Conservation (phyloP, 2,113 vertebrate species). For the Nansenia antarctica region DNA sequence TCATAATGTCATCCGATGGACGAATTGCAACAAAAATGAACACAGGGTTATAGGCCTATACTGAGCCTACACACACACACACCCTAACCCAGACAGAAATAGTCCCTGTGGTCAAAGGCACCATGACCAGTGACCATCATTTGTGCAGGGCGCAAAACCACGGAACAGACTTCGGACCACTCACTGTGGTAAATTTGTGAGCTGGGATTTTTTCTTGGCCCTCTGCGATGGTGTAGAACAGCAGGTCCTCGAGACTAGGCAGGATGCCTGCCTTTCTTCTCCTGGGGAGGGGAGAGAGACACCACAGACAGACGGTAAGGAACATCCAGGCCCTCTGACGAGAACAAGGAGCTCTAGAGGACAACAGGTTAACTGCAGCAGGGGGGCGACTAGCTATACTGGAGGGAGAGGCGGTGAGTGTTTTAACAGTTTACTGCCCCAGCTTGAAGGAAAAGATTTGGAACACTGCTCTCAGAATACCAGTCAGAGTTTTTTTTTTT, state of each 20-base stretch:
- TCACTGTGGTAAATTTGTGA: constrained; percentile 97
- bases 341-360: not conserved
- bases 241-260: constrained; percentile 96
- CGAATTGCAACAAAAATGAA: no score
- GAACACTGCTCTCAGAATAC: constrained; percentile 31
- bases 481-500: constrained; percentile 53
- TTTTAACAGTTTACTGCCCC: constrained; percentile 13
- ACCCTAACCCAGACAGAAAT: no score
- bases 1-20: no score
- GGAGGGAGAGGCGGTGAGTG: constrained; percentile 49
- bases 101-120: no score
- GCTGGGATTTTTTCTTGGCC: constrained; percentile 98
- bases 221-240: constrained; percentile 98
- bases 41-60: no score
- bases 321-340: not conserved
- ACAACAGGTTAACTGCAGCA: constrained; percentile 23
- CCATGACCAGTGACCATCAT: not conserved
- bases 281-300: constrained; percentile 64
- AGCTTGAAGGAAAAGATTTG: constrained; percentile 15
- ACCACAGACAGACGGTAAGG: not conserved
- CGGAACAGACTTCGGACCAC: constrained; percentile 43
- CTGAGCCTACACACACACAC: no score
- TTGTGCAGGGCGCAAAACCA: not conserved
- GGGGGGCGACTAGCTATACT: constrained; percentile 28
- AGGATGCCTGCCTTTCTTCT: constrained; percentile 93